These are phyloP conservation scores for Drosophila nr. perissopoda DNA, from an alignment of 2,888 invertebrate species.

Conservation along the genomic window DNA sequence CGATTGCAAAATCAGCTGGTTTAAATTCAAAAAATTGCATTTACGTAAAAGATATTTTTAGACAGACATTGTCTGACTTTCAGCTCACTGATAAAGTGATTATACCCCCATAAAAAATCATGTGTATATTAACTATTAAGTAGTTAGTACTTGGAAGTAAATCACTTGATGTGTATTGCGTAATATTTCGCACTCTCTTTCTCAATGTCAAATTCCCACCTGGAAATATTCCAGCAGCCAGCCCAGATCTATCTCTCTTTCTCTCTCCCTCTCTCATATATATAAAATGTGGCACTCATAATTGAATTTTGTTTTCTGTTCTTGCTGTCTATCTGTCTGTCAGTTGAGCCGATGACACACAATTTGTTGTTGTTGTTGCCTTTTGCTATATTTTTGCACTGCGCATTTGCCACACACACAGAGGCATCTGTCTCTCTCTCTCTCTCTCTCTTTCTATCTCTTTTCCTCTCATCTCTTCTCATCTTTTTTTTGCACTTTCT, in stretches of 20 bases:
- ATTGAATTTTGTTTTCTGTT: conserved; percentile 60
- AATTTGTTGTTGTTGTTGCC: conserved; percentile 17
- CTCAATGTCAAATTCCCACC: conserved; percentile 51
- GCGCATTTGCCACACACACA: conserved; percentile 60
- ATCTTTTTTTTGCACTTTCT: conserved; percentile 39
- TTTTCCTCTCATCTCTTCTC: conserved; percentile 22
- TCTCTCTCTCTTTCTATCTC: neutral
- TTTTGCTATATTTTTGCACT: conserved; percentile 50
- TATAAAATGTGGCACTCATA: conserved; percentile 54
- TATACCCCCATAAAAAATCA: conserved; percentile 18
- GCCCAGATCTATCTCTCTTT: conserved; percentile 7
- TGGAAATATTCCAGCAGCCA: neutral
- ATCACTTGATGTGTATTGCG: conserved; percentile 43
- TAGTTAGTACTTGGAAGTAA: conserved; percentile 30
- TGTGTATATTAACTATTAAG: neutral
- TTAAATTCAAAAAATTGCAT: neutral
- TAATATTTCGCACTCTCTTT: conserved; percentile 55
- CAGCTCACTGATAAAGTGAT: conserved; percentile 36
- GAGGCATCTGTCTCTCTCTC: conserved; percentile 5
- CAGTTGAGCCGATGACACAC: conserved; percentile 46
- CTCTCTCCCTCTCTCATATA: neutral
- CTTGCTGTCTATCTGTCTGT: conserved; percentile 4
- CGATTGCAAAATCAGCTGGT: neutral
- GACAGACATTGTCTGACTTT: neutral
- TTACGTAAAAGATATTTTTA: neutral